phyloP scores from a whole-genome alignment of 2,113 vertebrate genomes.

The Pipra filicauda region DNA sequence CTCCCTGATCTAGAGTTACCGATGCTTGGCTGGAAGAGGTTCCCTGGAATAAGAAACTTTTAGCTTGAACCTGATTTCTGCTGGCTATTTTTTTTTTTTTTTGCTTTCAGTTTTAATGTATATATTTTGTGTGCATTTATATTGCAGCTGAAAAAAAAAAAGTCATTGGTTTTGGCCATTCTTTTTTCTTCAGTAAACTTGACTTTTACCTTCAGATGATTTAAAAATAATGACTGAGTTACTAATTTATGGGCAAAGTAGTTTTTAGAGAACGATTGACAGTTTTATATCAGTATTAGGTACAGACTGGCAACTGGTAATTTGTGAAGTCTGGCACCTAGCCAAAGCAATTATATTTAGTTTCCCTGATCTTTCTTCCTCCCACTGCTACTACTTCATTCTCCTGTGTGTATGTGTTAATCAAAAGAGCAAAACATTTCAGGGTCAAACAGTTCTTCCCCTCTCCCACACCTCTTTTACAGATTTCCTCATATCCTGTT shows the following conservation, averaged over 20 bases:
- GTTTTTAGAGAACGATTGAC: background rate
- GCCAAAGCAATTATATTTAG: background rate
- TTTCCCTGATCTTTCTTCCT: background rate
- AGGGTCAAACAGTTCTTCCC: background rate
- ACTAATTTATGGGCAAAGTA: background rate
- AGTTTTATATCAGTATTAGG: background rate
- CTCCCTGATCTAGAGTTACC: background rate
- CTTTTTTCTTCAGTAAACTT: background rate
- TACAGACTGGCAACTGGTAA: background rate
- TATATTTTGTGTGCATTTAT: background rate
- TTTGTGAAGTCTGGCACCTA: constrained; percentile 17
- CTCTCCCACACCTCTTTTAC: background rate
- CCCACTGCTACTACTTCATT: background rate
- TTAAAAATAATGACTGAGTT: background rate
- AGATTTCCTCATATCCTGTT: background rate
- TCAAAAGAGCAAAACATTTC: background rate
- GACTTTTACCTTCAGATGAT: background rate
- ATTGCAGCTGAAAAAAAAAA: background rate
- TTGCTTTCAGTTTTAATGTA: background rate
- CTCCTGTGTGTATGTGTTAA: background rate
- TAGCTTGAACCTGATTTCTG: background rate
- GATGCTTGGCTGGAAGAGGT: background rate
- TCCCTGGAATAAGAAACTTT: background rate
- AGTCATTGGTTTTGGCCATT: fast-evolving
- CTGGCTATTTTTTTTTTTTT: background rate